A percentile compares a stretch with the other conserved stretches of the same genome.
Evolutionary conservation across 2,797 vertebrate genomes (phyloP).

Genomic region (Helarctos malayanus): DNA sequence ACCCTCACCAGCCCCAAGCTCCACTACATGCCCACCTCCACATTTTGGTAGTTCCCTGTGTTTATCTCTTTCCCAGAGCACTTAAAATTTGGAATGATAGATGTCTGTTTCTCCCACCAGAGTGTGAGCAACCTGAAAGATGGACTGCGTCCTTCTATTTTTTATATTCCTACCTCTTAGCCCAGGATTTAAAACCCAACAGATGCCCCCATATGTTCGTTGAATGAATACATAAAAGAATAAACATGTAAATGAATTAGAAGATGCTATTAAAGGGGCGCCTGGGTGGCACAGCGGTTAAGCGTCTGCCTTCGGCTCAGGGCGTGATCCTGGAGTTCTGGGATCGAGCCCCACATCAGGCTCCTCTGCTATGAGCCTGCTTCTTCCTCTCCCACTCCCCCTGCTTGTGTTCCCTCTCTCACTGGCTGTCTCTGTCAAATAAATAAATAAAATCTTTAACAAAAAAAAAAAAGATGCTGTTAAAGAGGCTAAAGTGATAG

Average conservation of each 20-base stretch:
- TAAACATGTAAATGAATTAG: not conserved
- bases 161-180: not conserved
- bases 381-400: too few species aligned
- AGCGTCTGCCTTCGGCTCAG: too few species aligned
- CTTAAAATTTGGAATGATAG: not conserved
- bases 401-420: too few species aligned
- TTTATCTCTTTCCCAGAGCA: not conserved
- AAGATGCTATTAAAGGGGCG: not conserved
- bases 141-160: not conserved
- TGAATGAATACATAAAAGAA: not conserved
- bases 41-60: too few species aligned
- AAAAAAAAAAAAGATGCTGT: too few species aligned
- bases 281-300: too few species aligned
- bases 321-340: too few species aligned
- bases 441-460: too few species aligned
- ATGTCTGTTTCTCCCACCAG: not conserved
- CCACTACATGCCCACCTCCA: fast-evolving
- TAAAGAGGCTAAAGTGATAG: not conserved
- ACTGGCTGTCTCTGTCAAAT: too few species aligned
- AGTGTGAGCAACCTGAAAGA: not conserved
- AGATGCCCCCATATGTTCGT: not conserved
- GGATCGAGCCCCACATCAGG: too few species aligned
- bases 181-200: not conserved
- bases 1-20: not conserved
- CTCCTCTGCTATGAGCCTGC: too few species aligned